Conservation (phyloP, 2,797 vertebrate species). For the Gymnopithys bicolor region DNA sequence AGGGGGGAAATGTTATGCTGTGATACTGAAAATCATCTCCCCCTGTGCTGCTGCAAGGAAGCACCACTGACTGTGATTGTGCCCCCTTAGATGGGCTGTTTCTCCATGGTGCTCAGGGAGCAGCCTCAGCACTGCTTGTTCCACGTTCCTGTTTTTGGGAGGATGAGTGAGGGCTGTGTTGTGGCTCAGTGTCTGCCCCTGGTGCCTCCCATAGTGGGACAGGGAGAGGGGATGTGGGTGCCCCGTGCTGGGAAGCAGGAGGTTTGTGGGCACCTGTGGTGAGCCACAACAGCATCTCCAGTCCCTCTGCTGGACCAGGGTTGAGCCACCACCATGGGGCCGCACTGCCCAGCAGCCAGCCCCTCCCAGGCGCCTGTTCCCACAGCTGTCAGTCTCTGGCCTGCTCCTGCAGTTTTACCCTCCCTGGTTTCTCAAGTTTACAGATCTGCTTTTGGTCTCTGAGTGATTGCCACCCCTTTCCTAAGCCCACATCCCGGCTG, state of each 20-base stretch:
- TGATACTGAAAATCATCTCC: neutral
- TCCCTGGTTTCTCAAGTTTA: constrained; percentile 67
- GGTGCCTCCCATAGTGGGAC: neutral
- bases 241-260: neutral
- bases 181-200: neutral
- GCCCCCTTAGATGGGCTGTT: neutral
- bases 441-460: constrained; percentile 60
- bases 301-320: fast-evolving
- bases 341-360: neutral
- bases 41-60: fast-evolving
- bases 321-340: neutral
- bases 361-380: neutral
- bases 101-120: fast-evolving
- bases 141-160: neutral
- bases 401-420: constrained; percentile 47
- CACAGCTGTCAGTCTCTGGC: constrained; percentile 3
- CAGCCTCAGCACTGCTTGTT: neutral
- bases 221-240: fast-evolving
- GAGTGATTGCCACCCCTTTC: neutral
- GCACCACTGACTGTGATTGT: fast-evolving
- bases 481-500: constrained; percentile 44
- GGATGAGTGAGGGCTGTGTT: neutral
- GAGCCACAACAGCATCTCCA: fast-evolving
- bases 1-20: neutral
- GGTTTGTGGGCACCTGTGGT: neutral